Percentiles rank a stretch among this genome's conserved stretches.
Conservation (phyloP, 2,888 invertebrate species). For the Apoderus coryli region DNA sequence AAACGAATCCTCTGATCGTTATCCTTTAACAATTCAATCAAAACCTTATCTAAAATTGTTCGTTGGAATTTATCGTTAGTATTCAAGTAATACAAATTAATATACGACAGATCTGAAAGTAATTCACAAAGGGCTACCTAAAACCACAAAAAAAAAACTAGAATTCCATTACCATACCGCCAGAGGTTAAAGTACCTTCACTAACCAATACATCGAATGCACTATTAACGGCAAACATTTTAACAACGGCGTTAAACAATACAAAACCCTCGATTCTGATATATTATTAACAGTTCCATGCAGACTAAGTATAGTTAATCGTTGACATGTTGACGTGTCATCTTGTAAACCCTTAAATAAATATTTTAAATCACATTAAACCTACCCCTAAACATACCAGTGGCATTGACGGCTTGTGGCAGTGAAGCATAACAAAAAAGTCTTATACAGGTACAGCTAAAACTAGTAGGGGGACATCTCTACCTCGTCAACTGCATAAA, state of each 20-base stretch:
- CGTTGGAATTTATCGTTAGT: slow-evolving; percentile 40
- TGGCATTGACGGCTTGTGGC: no score
- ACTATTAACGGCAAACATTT: slow-evolving; percentile 47
- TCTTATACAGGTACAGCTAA: no score
- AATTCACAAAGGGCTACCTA: slow-evolving; percentile 52
- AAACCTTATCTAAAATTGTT: slow-evolving; percentile 41
- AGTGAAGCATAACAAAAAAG: no score
- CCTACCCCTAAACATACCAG: no score
- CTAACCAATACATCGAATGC: slow-evolving; percentile 70
- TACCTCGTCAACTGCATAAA: no score
- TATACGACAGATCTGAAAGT: slow-evolving; percentile 43
- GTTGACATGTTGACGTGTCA: slow-evolving; percentile 59
- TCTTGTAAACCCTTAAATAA: slow-evolving; percentile 51
- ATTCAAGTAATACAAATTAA: slow-evolving; percentile 40
- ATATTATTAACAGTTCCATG: slow-evolving; percentile 42
- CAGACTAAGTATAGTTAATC: slow-evolving; percentile 53
- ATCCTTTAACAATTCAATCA: slow-evolving; percentile 53
- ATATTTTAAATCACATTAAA: no score
- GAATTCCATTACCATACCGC: slow-evolving; percentile 7
- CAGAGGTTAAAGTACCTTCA: slow-evolving; percentile 53
- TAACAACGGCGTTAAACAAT: slow-evolving; percentile 40
- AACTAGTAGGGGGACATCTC: no score
- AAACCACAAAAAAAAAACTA: slow-evolving; percentile 15
- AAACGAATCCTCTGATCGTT: slow-evolving; percentile 64
- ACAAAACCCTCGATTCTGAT: slow-evolving; percentile 45